Base-by-base conservation (phyloP, 2,888 invertebrate species). In the Acleris emargana region DNA sequence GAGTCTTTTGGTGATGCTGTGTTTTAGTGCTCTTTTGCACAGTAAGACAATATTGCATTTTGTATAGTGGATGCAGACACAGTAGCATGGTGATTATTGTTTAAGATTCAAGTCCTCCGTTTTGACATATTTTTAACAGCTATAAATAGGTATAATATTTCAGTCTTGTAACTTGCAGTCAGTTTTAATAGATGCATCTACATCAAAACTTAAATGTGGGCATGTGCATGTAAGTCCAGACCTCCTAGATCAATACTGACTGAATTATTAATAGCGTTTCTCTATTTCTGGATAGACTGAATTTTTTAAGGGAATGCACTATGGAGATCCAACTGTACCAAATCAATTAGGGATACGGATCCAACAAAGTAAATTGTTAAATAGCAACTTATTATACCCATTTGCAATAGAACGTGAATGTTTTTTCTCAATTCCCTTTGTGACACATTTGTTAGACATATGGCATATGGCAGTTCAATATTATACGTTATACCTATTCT, bases 1-100 rank as follows among this genome's bases (percentile, higher is more conserved):
- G n/a, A n/a, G n/a, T n/a, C n/a, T n/a, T n/a, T n/a, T n/a, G 79
- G 77, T 84, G 84, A 81, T 83, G 79, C 73, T 83, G 75, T 76
- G 73, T 84, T 81, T 81, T 77, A 79, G 74, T 80, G 74, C 75
- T 73, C 43, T 78, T 74, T 75, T 72, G 74, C 79, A 80, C 74
- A 82, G 76, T 70, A 78, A 80, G 78, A 73, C 72, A 72, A 72
- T 76, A 78, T 78, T 83, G 81, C 75, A 72, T 77, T 79, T 79
- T 79, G 73, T 75, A 77, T 75, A 76, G 78, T 76, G 75, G 76
- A 80, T 78, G 77, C 80, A 72, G 77, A 76, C 81, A 83, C 84
- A 83, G 84, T 82, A 75, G 81, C 11, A 55, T 72, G 17, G 17
- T 45, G 52, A 61, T 25, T 13, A 13, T 11, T 13, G 58, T 67